phyloP scores from a whole-genome alignment of 2,113 vertebrate genomes.

The Salminus brasiliensis region DNA sequence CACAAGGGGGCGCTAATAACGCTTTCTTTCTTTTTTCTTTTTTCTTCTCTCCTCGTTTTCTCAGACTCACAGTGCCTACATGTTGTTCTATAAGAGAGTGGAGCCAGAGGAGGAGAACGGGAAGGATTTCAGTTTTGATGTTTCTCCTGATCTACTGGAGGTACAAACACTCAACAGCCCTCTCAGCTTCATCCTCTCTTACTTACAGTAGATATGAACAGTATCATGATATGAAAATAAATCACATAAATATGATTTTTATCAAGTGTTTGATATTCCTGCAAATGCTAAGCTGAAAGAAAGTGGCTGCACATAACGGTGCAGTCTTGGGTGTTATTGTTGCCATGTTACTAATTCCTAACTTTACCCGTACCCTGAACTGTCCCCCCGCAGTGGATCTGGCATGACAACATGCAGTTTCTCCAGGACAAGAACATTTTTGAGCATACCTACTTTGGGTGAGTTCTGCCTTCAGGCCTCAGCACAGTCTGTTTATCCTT shows the following conservation, averaged over 20 bases:
- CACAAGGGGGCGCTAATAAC: too few relatives aligned
- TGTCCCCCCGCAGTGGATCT: conserved; percentile 89
- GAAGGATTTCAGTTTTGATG: conserved; percentile 94
- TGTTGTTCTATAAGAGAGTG: conserved; percentile 98
- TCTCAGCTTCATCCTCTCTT: too few relatives aligned
- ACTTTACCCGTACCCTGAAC: neutral
- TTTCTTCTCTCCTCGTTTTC: neutral
- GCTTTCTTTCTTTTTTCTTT: neutral
- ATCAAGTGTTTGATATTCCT: too few relatives aligned
- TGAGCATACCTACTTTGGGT: conserved; percentile 99
- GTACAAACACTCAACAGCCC: too few relatives aligned
- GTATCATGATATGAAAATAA: too few relatives aligned
- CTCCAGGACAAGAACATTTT: conserved; percentile 99
- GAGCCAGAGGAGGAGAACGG: conserved; percentile 95
- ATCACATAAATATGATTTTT: too few relatives aligned
- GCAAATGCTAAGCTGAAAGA: too few relatives aligned
- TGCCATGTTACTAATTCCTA: neutral
- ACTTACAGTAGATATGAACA: too few relatives aligned
- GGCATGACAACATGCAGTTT: conserved; percentile 99
- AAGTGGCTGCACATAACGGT: too few relatives aligned
- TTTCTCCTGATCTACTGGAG: conserved; percentile 97
- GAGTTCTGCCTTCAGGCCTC: conserved; percentile 58
- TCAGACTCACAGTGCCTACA: conserved; percentile 99
- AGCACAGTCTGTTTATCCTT: neutral
- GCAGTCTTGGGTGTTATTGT: too few relatives aligned